Evolutionary conservation across 64 coral and sea anemone species (phyloP).

Genomic region (Acropora tenuis): DNA sequence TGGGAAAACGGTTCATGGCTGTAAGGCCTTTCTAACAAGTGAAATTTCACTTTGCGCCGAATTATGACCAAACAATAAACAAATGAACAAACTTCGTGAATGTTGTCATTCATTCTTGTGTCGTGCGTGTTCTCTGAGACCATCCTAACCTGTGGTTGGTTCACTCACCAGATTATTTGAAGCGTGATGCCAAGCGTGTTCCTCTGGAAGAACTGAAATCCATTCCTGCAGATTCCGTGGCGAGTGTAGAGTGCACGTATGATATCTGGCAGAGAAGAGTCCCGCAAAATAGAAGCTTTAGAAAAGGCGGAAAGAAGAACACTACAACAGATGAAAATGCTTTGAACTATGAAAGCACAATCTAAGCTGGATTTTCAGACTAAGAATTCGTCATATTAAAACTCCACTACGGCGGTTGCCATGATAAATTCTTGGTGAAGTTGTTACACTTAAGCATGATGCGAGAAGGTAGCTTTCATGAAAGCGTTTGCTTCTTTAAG

Average conservation of each 20-base stretch:
- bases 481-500: no score
- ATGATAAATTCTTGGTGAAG: no score
- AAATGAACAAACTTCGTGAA: no score
- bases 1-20: no score
- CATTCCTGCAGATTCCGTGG: slow-evolving; percentile 24
- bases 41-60: no score
- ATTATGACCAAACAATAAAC: no score
- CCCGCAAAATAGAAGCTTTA: slow-evolving; percentile 54
- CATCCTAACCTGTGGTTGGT: neutral
- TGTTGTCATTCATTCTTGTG: no score
- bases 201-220: slow-evolving; percentile 54
- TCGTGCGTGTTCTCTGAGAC: neutral
- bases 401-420: no score
- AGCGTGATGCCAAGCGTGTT: neutral
- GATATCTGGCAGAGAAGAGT: slow-evolving; percentile 71
- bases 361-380: neutral
- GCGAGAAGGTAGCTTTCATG: neutral
- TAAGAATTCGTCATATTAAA: no score
- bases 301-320: slow-evolving; percentile 45
- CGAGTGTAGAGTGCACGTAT: slow-evolving; percentile 61
- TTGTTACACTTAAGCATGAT: no score
- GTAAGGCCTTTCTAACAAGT: no score
- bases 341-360: slow-evolving; percentile 55
- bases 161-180: slow-evolving; percentile 6
- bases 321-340: neutral